Evolutionary conservation across 2,113 vertebrate genomes (phyloP), one percentile per base, ranked within the genome.

Genomic region (Engystomops pustulosus): DNA sequence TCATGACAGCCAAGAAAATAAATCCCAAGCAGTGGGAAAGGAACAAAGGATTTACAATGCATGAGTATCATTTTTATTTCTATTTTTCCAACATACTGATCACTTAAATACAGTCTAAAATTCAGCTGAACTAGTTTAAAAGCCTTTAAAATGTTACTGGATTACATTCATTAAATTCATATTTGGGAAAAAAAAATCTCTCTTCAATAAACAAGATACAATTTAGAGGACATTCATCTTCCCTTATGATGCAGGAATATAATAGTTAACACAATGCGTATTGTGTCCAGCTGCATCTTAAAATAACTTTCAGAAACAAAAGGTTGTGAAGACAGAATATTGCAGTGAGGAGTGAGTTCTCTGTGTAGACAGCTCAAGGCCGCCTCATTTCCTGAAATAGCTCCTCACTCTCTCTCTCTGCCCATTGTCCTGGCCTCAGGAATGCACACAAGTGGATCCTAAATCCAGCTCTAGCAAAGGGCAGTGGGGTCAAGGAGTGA

Each of bases 251-350:
- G n/a, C 74, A 38, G 81, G 41, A 68, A 36, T 6, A 44, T 23
- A 44, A 27, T 47, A 67, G 81, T 76, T 83, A 75, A 76, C 58
- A 34, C 53, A 76, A 60, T 51, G 71, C 36, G 81, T 55, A 51
- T 53, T 36, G 41, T 53, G 53, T 53, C 68, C 82, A 78, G 82
- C 72, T 69, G 82, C 58, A 68, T 84, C 72, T 84, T 84, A 69
- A 84, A 84, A 84, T 84, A 84, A 84, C 82, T 77, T 84, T 84
- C 72, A 44, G 82, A 78, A 84, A 84, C 82, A 84, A 78, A 84
- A 84, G 82, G 82, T 67, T 84, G 58, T 11, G 60, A 84, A 65
- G 72, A 84, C 23, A 65, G 82, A 77, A 77, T 58, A 70, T 78
- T 78, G 75, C 18, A 34, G 8, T 27, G 51, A 74, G 45, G 44